These are phyloP conservation scores for Crocidura indochinensis DNA, from an alignment of 2,797 vertebrate species.

Conservation along the genomic window DNA sequence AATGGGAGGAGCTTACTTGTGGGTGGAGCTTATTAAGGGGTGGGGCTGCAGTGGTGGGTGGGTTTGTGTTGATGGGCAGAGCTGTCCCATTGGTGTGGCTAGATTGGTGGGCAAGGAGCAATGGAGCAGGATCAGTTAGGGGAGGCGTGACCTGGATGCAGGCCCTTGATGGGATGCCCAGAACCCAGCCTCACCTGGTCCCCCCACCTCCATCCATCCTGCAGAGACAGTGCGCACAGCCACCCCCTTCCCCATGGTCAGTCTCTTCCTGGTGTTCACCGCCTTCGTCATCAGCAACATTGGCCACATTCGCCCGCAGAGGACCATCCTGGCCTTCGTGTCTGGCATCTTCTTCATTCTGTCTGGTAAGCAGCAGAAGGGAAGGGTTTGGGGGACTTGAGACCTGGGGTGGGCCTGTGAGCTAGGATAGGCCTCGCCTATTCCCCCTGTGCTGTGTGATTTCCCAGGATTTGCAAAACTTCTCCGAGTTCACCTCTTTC, in stretches of 20 bases:
- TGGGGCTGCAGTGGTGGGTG: background rate
- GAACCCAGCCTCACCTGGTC: background rate
- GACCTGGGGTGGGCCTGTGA: background rate
- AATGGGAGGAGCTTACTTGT: too few species aligned
- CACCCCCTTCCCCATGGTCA: slow-evolving; percentile 97
- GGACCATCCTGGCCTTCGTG: slow-evolving; percentile 96
- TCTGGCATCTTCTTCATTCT: slow-evolving; percentile 98
- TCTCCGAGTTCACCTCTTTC: background rate
- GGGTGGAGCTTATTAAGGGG: background rate
- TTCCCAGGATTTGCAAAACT: slow-evolving; percentile 42
- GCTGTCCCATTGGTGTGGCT: background rate
- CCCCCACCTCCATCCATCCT: background rate
- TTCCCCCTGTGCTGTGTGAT: slow-evolving; percentile 17
- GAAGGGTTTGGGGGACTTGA: background rate
- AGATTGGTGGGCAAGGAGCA: background rate
- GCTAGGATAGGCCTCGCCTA: too few species aligned
- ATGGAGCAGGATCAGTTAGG: background rate
- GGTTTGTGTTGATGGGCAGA: background rate
- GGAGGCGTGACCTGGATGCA: background rate
- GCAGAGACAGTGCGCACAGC: slow-evolving; percentile 96
- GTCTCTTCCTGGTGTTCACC: slow-evolving; percentile 96
- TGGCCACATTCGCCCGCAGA: slow-evolving; percentile 97
- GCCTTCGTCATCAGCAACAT: slow-evolving; percentile 98
- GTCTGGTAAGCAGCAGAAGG: slow-evolving; percentile 91
- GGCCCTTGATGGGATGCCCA: background rate